phyloP scores from a whole-genome alignment of 1,140 invertebrate species.

The Tetramorium parvispinum region DNA sequence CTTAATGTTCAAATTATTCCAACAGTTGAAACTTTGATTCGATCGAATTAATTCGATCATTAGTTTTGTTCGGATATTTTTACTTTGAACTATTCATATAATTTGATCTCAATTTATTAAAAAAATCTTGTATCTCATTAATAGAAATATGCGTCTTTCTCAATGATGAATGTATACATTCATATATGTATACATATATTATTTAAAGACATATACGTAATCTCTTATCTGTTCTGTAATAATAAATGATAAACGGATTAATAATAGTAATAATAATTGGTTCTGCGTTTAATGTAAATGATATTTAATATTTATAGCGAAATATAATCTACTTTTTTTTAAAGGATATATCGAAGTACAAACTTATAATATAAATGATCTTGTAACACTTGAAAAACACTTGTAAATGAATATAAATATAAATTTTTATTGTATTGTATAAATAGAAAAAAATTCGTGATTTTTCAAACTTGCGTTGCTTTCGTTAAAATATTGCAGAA shows the following conservation, averaged over 20 bases:
- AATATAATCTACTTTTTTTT: conserved; percentile 33
- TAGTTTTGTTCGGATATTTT: neutral
- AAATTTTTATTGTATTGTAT: neutral
- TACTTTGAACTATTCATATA: neutral
- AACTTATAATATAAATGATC: conserved; percentile 15
- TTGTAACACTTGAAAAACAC: conserved; percentile 19
- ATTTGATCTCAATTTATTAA: neutral
- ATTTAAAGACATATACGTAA: conserved; percentile 6
- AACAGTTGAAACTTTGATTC: neutral
- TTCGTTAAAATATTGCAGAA: neutral
- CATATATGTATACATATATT: too few relatives aligned
- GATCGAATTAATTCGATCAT: neutral
- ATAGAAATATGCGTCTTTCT: neutral
- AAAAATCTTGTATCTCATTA: neutral
- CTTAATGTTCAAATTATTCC: neutral
- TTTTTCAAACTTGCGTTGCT: neutral
- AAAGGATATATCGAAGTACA: conserved; percentile 21
- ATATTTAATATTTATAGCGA: conserved; percentile 26
- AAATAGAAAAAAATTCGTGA: neutral
- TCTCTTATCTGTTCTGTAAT: neutral
- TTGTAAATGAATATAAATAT: conserved; percentile 5
- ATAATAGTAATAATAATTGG: neutral
- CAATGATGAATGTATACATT: neutral
- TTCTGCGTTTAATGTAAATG: neutral
- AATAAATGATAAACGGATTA: neutral